Evolutionary conservation across 2,888 invertebrate species (phyloP), one percentile per base, ranked within the genome.

Genomic region (Morinoia aosen): DNA sequence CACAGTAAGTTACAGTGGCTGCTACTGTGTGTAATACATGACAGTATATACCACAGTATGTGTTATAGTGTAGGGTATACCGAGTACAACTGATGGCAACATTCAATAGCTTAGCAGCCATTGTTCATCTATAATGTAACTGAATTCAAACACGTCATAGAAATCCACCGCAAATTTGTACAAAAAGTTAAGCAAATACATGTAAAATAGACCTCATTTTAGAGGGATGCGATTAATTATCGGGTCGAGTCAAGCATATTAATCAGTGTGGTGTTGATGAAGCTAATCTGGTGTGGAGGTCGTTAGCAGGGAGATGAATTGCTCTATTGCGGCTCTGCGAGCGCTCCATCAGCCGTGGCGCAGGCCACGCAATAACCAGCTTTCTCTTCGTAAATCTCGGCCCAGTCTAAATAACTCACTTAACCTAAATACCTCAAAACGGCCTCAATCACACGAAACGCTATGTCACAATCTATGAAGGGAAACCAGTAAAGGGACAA

Each of bases 201-300:
- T 76, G 76, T 10, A 33, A 19, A 33, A 76, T 33, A 76, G 76
- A 33, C 33, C 76, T 0, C 76, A 25, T 76, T 76, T 76, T 76
- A 76, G 76, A 2, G 25, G 76, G 76, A 76, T 33, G 76, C 25
- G 33, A 76, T 76, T 76, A 76, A 76, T 76, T 76, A 76, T 76
- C 76, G 76, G 76, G 76, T 76, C 25, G 76, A 76, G 76, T 90
- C 16, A 39, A 90, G 90, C 90, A 90, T 90, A 90, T 90, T 90
- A 90, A 90, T 90, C 90, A 25, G 90, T 39, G 90, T 10, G 11
- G 90, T 40, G 48, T 12, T 39, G 90, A 90, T 48, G 90, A 90
- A 90, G 40, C 39, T 93, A 93, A 93, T 93, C n/a, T 57, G 56
- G 48, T 93, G 93, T 93, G 57, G 93, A 25, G 93, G 93, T 93